Percentiles rank a stretch among this genome's conserved stretches.
Conservation (phyloP, 2,797 vertebrate species). For the Myripristis jacobus region DNA sequence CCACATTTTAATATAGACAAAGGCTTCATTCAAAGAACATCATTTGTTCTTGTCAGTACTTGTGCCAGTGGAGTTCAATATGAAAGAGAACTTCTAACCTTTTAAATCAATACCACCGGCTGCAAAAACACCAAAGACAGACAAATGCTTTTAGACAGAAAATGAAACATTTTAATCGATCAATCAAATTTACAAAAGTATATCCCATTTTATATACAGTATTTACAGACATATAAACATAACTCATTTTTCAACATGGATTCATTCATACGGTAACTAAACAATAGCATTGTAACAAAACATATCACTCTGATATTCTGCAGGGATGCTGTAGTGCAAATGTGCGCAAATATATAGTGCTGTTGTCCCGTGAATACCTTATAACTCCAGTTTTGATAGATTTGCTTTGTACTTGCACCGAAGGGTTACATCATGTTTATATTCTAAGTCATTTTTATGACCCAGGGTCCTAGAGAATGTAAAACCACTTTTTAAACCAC, state of each 20-base stretch:
- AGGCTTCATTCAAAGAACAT: constrained; percentile 55
- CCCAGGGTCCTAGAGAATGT: constrained; percentile 36
- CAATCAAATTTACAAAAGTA: constrained; percentile 87
- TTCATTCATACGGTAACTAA: constrained; percentile 77
- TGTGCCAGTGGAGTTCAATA: constrained; percentile 63
- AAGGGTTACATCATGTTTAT: constrained; percentile 43
- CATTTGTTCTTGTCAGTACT: constrained; percentile 69
- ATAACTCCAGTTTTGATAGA: constrained; percentile 66
- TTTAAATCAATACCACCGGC: constrained; percentile 69
- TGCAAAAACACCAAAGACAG: constrained; percentile 56
- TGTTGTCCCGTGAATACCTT: constrained; percentile 74
- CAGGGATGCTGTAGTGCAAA: constrained; percentile 83
- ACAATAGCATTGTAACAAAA: constrained; percentile 78
- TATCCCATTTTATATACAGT: constrained; percentile 89
- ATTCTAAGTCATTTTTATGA: constrained; percentile 28
- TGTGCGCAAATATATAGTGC: constrained; percentile 80
- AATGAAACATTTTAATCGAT: constrained; percentile 85
- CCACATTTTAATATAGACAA: constrained; percentile 70
- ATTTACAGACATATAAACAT: constrained; percentile 85
- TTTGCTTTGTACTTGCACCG: constrained; percentile 54
- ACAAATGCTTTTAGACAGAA: constrained; percentile 73
- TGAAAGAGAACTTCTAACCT: constrained; percentile 53
- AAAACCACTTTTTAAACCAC: constrained; percentile 26
- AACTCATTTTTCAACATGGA: constrained; percentile 79
- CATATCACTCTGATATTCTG: constrained; percentile 77